Evolutionary conservation across 2,888 invertebrate genomes (phyloP).

Genomic region (Drosophila fulvimacula): DNA sequence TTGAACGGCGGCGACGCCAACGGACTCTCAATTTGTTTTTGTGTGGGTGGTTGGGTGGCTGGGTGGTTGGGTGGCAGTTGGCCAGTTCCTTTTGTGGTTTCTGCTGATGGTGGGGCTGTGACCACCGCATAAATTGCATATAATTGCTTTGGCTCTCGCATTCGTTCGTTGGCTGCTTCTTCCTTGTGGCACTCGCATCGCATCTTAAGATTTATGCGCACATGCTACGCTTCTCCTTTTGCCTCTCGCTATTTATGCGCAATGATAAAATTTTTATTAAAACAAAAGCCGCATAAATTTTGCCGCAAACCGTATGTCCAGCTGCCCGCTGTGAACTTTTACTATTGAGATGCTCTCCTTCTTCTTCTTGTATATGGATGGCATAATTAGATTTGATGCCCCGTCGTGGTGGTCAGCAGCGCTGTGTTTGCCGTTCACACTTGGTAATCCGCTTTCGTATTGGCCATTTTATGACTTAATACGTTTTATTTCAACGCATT

Average conservation of each 20-base stretch:
- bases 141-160: constrained; percentile 76
- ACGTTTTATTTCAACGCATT: constrained; percentile 80
- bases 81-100: not conserved
- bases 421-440: constrained; percentile 61
- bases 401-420: constrained; percentile 51
- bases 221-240: constrained; percentile 62
- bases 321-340: constrained; percentile 58
- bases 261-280: constrained; percentile 80
- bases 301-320: constrained; percentile 15
- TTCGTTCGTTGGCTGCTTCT: constrained; percentile 14
- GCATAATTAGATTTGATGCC: constrained; percentile 78
- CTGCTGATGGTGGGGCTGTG: constrained; percentile 18
- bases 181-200: constrained; percentile 22
- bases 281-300: constrained; percentile 79
- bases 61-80: constrained; percentile 1
- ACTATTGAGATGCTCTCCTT: constrained; percentile 16
- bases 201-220: constrained; percentile 72
- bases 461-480: constrained; percentile 75
- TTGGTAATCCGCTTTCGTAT: constrained; percentile 76
- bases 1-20: constrained; percentile 29
- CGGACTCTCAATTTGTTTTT: constrained; percentile 51
- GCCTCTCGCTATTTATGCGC: constrained; percentile 63
- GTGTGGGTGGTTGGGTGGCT: constrained; percentile 10
- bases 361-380: constrained; percentile 62
- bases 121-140: constrained; percentile 82